Evolutionary conservation across 1,140 invertebrate species (phyloP).

Genomic region (Neodiprion lecontei): DNA sequence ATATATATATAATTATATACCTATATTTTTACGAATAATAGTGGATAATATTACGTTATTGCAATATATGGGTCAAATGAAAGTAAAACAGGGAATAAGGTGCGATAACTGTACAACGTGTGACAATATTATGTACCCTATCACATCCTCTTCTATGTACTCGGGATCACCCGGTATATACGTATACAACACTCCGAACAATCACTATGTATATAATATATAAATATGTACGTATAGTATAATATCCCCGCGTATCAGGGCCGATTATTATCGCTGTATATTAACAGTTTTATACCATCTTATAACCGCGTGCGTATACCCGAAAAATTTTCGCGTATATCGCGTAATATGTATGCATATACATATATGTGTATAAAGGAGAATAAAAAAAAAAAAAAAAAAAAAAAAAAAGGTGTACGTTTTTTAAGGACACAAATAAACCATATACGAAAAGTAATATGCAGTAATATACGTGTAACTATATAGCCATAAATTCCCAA

Average conservation of each 20-base stretch:
- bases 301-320: background rate
- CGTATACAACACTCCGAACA: too few species aligned
- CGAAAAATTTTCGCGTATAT: background rate
- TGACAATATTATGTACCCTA: conserved; percentile 25
- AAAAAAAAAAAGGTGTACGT: too few species aligned
- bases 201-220: background rate
- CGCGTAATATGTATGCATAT: background rate
- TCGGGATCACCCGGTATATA: too few species aligned
- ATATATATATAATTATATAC: too few species aligned
- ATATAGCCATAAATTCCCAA: conserved; percentile 34
- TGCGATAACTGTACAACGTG: conserved; percentile 17
- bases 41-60: conserved; percentile 27
- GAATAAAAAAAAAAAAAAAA: too few species aligned
- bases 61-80: conserved; percentile 32
- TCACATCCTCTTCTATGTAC: too few species aligned
- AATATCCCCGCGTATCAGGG: background rate
- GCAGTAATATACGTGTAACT: background rate
- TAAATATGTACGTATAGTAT: background rate
- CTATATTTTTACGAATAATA: too few species aligned
- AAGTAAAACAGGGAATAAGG: conserved; percentile 20
- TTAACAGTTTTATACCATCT: background rate
- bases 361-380: background rate
- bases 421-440: too few species aligned
- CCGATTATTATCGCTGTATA: background rate
- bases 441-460: background rate